Base-by-base conservation (phyloP, 1,140 invertebrate species). In the Panulirus ornatus region DNA sequence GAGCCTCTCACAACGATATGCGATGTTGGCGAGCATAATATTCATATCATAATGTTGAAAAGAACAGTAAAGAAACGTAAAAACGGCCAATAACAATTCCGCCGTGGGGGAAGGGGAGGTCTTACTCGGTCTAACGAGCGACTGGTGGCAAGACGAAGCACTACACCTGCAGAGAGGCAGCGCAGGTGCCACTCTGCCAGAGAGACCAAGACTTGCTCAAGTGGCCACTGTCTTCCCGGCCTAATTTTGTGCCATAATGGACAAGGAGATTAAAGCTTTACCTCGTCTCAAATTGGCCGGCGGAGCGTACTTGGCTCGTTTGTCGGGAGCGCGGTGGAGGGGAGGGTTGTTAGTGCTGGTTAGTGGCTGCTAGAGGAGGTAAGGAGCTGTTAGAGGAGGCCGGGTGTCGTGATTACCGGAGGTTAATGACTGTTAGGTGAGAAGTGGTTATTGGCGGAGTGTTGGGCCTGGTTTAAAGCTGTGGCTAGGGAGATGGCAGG, bases 241-340 rank as follows among this genome's bases (percentile, higher is more conserved):
- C 73, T 86, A 86, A 86, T 86, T 86, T 86, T 40, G 70, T 58
- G 84, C 84, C 84, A 75, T 86, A 86, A 86, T 86, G 70, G 71
- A 86, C 84, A 76, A 42, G 73, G 54, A 79, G 84, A 78, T 76
- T 87, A 78, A 79, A 79, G 73, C 51, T 58, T 87, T 63, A 79
- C 47, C 38, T 51, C 36, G 36, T 86, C 70, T 87, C 54, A 66
- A 78, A 87, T 54, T 87, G 84, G 84, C 34, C 54, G 71, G 70
- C 44, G 70, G 44, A 54, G 84, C 84, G 71, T 76, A 47, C 34
- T 54, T 27, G 34, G 47, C 36, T 86, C 70, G n/a, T 40, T 76
- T 71, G n/a, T 30, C 66, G 51, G 42, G 82, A 30, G 81, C 5
- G 54, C 5, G 19, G 76, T 9, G 22, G 78, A 16, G 51, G 78